Percentiles rank a stretch among this genome's conserved stretches.
phyloP scores from a whole-genome alignment of 2,113 vertebrate genomes.

The Cyprinodon tularosa region DNA sequence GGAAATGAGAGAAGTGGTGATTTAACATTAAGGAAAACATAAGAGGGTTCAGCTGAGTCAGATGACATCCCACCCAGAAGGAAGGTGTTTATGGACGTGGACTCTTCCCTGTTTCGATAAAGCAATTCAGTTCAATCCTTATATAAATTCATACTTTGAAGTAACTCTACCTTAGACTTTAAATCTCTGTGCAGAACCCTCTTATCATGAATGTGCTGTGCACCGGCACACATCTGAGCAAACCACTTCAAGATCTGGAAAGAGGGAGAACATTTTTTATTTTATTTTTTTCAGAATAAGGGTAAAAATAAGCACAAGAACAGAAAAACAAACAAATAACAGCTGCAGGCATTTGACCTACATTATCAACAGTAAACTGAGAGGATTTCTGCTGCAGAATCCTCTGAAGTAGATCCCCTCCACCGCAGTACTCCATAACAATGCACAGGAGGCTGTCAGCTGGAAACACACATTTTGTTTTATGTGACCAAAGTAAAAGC shows the following conservation, averaged over 20 bases:
- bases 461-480: constrained; percentile 61
- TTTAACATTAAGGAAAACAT: constrained; percentile 19
- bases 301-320: neutral
- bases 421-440: constrained; percentile 93
- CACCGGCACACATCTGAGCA: constrained; percentile 88
- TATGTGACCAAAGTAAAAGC: constrained; percentile 4
- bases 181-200: constrained; percentile 91
- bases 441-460: constrained; percentile 87
- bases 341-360: constrained; percentile 60
- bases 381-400: constrained; percentile 84
- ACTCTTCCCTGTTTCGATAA: constrained; percentile 11
- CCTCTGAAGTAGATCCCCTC: constrained; percentile 89
- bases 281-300: neutral
- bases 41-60: constrained; percentile 10
- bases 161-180: constrained; percentile 87
- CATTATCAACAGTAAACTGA: constrained; percentile 83
- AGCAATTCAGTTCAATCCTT: constrained; percentile 12
- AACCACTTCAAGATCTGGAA: constrained; percentile 91
- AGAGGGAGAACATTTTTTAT: constrained; percentile 1
- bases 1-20: constrained; percentile 31
- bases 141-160: neutral
- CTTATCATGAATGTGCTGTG: constrained; percentile 89
- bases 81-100: constrained; percentile 6
- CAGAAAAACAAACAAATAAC: neutral
- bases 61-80: constrained; percentile 23